A percentile compares a stretch with the other conserved stretches of the same genome.
Evolutionary conservation across 2,113 vertebrate genomes (phyloP).

Genomic region (Aldabrachelys gigantea): DNA sequence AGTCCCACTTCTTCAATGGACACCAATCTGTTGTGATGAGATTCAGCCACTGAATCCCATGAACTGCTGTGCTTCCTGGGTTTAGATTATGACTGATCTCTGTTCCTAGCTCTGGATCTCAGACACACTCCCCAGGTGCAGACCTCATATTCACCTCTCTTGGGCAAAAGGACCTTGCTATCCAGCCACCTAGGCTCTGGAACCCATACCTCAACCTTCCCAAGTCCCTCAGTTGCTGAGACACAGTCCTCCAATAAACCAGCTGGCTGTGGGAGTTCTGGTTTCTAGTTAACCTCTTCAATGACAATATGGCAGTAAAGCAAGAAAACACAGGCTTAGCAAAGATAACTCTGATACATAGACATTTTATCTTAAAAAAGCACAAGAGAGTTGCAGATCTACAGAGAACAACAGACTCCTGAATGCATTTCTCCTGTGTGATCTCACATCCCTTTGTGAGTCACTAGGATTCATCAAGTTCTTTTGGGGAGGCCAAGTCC

Average conservation of each 20-base stretch:
- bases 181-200: not conserved
- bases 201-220: not conserved
- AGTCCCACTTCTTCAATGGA: not conserved
- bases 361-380: not conserved
- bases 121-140: not conserved
- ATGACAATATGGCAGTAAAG: not conserved
- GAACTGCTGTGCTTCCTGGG: accelerated
- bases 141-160: not conserved
- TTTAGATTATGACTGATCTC: not conserved
- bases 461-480: not conserved
- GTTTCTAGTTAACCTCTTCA: not conserved
- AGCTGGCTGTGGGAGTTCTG: not conserved
- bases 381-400: not conserved
- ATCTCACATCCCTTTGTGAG: not conserved
- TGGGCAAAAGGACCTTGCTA: not conserved
- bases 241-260: not conserved
- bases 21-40: not conserved
- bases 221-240: not conserved
- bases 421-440: not conserved
- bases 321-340: not conserved
- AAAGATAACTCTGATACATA: not conserved
- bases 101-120: not conserved
- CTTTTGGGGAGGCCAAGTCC: not conserved
- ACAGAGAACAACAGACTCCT: not conserved
- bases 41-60: not conserved